Base-by-base conservation (phyloP, 2,888 invertebrate species). In the Agrilus mali region DNA sequence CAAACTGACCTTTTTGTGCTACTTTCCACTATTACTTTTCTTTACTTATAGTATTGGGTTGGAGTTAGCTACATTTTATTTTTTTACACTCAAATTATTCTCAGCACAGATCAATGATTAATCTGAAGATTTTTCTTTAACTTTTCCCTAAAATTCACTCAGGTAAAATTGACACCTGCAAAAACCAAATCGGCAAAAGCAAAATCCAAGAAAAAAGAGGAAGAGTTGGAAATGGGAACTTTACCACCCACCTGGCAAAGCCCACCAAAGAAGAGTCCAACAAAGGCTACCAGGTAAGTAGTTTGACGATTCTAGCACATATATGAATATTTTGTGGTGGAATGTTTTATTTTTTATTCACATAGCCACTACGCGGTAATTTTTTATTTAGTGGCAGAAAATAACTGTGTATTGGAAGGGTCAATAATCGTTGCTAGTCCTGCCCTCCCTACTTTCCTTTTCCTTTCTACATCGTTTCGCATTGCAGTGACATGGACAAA, bases 211-310 rank as follows among this genome's bases (percentile, higher is more conserved):
- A 55, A 50, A 39, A 56, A 54, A 44, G 56, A 59, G 31, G 48
- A 55, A 42, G 59, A 61, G 13, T 50, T 63, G 55, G 61, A 64
- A 49, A 60, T 63, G 48, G 66, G 64, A 15, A 61, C 61, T 54
- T 52, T 64, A 34, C 63, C 64, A 10, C 63, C 64, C 10, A 59
- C 56, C 42, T 64, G 63, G 63, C 50, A 50, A 14, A 45, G 53
- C 12, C 44, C 53, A 13, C 42, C 47, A 50, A 51, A 33, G 43
- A 43, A 34, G 38, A 44, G 14, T 22, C 47, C 2, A 52, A 50
- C 45, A n/a, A 33, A 38, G 12, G 35, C 16, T 7, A 16, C n/a
- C 16, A 35, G 16, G 35, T 15, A 15, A 4, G 35, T 4, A 4
- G 2, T 4, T 35, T 35, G 12, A 35, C 7, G 14, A 2, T 35